Evolutionary conservation across 2,797 vertebrate genomes (phyloP), one percentile per base, ranked within the genome.

Genomic region (Buceros bicornis): DNA sequence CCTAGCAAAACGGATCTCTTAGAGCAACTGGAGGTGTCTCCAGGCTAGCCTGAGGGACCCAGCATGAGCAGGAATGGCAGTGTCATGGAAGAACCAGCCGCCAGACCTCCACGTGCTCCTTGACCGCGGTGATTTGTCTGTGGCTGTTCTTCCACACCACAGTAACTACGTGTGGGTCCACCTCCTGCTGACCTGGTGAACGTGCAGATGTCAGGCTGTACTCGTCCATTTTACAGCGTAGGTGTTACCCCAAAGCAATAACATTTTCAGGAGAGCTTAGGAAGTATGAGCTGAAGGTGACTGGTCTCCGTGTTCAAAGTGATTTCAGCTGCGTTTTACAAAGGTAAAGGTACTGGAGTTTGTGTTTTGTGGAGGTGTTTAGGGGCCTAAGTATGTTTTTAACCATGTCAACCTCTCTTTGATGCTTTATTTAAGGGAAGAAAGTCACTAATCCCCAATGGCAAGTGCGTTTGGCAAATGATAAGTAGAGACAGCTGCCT

Each of bases 141-240:
- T 57, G 58, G 48, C 21, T 50, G 6, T 50, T 54, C 40, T 64
- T 60, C 57, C 31, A 4, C 40, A 60, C 37, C 11, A 6, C 56
- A 10, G 0, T 2, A 31, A 33, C 65, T n/a, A 1, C 2, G 0
- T 19, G 37, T n/a, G 51, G 64, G 16, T 58, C 14, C 31, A 28
- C 5, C 43, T 66, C 19, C 42, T 82, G 51, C 47, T 43, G n/a
- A 14, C 22, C 9, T 15, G 3, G 31, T 60, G 25, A 33, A 40
- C 0, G 1, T 35, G 26, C 4, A 5, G 22, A 9, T 11, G 17
- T 15, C 62, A 62, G n/a, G 6, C 11, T 16, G 17, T 16, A 29
- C 19, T n/a, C 33, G 62, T 70, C 18, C 18, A 5, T 16, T 26
- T 53, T 40, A 28, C 9, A 37, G 2, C 16, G 14, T 51, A 11